phyloP scores from a whole-genome alignment of 2,113 vertebrate genomes.

The Cyprinodon tularosa region DNA sequence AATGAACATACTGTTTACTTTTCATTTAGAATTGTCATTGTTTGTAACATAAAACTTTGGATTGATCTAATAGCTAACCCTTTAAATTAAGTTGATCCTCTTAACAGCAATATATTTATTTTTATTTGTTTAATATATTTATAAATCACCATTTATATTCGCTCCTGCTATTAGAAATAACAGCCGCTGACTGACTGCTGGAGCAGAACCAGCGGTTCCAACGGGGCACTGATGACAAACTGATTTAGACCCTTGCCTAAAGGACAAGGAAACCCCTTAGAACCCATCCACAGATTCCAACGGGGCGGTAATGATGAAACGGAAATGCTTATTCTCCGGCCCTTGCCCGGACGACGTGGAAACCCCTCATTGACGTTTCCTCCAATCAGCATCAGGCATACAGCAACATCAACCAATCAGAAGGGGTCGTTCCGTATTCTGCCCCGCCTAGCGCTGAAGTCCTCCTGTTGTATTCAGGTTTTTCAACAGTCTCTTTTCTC shows the following conservation, averaged over 20 bases:
- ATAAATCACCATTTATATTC: no score
- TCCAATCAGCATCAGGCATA: conserved; percentile 35
- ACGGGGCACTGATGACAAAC: conserved; percentile 55
- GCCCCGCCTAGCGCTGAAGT: background rate
- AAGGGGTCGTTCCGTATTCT: background rate
- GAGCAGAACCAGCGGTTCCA: conserved; percentile 20
- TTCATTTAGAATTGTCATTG: no score
- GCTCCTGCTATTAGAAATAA: no score
- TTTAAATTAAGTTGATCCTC: no score
- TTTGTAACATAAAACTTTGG: no score
- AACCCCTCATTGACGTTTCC: conserved; percentile 25
- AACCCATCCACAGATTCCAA: conserved; percentile 20
- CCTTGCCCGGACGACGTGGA: conserved; percentile 34
- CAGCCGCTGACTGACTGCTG: no score
- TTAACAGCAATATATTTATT: no score
- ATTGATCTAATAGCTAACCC: no score
- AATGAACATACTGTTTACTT: no score
- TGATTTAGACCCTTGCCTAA: conserved; percentile 25
- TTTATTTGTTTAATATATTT: no score
- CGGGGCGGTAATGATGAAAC: conserved; percentile 51
- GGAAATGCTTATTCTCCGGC: conserved; percentile 54
- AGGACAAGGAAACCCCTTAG: background rate
- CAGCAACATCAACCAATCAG: conserved; percentile 40
- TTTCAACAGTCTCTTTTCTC: fast-evolving
- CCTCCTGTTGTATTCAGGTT: conserved; percentile 4